phyloP scores from a whole-genome alignment of 2,888 invertebrate genomes.

The Onchidella celtica region DNA sequence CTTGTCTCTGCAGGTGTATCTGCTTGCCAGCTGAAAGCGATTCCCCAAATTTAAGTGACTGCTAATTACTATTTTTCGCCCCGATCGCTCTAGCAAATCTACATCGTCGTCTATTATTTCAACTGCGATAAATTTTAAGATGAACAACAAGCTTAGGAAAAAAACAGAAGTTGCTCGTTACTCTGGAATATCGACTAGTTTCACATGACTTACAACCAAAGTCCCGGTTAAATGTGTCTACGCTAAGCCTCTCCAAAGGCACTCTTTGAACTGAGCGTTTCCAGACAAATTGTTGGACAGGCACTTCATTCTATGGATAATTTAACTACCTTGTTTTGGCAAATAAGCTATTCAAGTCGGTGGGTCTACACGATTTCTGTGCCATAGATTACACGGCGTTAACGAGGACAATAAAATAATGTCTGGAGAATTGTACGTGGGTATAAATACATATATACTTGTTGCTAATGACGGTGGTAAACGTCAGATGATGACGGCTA shows the following conservation, averaged over 20 bases:
- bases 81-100: neutral
- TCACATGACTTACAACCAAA: constrained; percentile 1
- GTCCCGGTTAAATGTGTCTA: no score
- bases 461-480: no score
- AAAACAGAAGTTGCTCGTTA: neutral
- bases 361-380: no score
- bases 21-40: constrained; percentile 5
- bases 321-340: no score
- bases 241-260: neutral
- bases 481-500: no score
- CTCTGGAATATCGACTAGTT: constrained; percentile 24
- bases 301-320: no score
- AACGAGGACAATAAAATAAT: no score
- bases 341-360: no score
- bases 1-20: constrained; percentile 17
- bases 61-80: constrained; percentile 20
- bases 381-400: no score
- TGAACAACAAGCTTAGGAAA: constrained; percentile 29
- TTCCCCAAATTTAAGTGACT: constrained; percentile 21
- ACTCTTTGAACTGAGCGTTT: constrained; percentile 6
- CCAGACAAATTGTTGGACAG: no score
- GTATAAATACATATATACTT: no score
- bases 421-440: no score
- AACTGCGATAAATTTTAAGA: constrained; percentile 36
- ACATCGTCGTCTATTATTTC: constrained; percentile 36